Conservation (phyloP, 2,888 invertebrate genomes). For the Patella ulyssiponensis region DNA sequence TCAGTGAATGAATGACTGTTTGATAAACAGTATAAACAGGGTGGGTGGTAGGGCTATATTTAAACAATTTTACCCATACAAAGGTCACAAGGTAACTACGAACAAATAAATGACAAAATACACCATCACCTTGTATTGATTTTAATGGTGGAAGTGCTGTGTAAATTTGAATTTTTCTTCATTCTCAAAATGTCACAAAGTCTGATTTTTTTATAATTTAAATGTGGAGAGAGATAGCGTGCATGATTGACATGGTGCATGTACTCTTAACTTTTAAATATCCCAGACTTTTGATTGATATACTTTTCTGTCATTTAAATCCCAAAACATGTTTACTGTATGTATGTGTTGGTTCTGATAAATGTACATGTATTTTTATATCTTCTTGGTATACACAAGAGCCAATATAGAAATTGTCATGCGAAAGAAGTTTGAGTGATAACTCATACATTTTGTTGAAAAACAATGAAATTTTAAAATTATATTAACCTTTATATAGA, state of each 20-base stretch:
- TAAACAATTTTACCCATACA: not conserved
- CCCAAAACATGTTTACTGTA: no score
- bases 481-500: no score
- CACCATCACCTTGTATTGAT: slow-evolving; percentile 8
- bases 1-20: not conserved
- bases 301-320: no score
- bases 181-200: not conserved
- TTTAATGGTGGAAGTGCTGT: slow-evolving; percentile 6
- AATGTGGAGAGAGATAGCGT: not conserved
- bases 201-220: not conserved
- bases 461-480: no score
- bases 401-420: no score
- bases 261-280: no score
- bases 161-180: not conserved
- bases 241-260: not conserved
- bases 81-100: slow-evolving; percentile 9
- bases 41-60: slow-evolving; percentile 11
- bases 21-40: slow-evolving; percentile 5
- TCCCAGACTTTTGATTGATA: no score
- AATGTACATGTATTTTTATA: no score
- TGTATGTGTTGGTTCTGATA: no score
- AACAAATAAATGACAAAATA: slow-evolving; percentile 12
- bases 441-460: no score
- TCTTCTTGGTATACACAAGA: no score
- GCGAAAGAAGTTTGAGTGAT: no score